Base-by-base conservation (phyloP, 2,113 vertebrate species). In the Vicugna pacos region DNA sequence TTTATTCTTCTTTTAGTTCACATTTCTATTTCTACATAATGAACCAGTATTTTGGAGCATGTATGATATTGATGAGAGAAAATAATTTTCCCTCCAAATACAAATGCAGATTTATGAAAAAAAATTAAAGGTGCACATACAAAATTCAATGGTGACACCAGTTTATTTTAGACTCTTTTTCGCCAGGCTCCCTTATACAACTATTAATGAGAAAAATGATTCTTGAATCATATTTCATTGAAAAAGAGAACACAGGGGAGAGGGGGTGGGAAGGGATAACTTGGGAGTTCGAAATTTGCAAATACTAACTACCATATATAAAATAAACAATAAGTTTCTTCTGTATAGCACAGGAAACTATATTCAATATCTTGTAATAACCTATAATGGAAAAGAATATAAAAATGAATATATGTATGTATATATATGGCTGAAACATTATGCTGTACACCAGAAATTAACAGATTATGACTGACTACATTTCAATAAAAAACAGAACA, bases 151-250 rank as follows among this genome's bases (percentile, higher is more conserved):
- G 65, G 58, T 67, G 60, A 50, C 8, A 85, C 38, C 19, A 89
- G 38, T 54, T 82, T 52, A 72, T 82, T 76, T 91, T 94, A 88
- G 46, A 80, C 26, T 81, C 72, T 70, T 92, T 46, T 93, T 94
- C 20, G 26, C 48, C 42, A 70, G 46, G 28, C 38, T 89, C 54
- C 30, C 5, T 80, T 82, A 94, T 20, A 62, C 15, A 42, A 32
- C 65, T 88, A 94, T 56, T 85, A 65, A 14, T 42, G 28, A 83
- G 30, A 92, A 93, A 93, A 95, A 83, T 50, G 82, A 94, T 72
- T 91, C 9, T 73, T 93, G 30, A 69, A 75, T 42, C 1, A 65
- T 48, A 80, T 94, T 72, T 96, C 38, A 91, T 67, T 88, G 24
- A 73, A 85, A 91, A 77, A 85, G 20, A 58, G 58, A 85, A 92